Evolutionary conservation across 2,797 vertebrate genomes (phyloP).

Genomic region (Ctenosaura bakeri): DNA sequence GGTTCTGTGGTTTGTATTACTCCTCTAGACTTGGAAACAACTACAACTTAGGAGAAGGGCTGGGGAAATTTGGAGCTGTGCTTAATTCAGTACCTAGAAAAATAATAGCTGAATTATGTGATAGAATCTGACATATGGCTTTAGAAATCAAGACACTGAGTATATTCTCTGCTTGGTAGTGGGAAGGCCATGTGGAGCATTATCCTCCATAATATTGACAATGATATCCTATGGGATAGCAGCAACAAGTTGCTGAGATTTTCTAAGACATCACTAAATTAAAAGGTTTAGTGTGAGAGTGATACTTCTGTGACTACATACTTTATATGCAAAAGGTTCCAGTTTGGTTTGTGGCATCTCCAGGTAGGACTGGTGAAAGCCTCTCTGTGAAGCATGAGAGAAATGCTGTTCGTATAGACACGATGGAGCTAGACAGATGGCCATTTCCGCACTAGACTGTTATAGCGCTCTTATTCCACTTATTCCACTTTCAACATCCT

Average conservation of each 20-base stretch:
- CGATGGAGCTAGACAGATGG: background rate
- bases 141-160: background rate
- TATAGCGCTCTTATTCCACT: no score
- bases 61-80: fast-evolving
- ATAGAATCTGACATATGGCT: background rate
- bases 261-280: background rate
- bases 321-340: background rate
- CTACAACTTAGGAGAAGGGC: background rate
- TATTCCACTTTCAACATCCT: no score
- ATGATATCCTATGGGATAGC: background rate
- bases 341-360: background rate
- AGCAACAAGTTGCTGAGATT: background rate
- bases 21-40: background rate
- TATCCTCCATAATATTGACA: background rate
- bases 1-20: background rate
- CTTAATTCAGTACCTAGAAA: fast-evolving
- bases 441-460: no score
- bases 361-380: background rate
- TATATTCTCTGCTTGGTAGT: background rate
- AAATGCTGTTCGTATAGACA: background rate
- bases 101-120: background rate
- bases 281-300: background rate
- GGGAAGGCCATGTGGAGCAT: background rate
- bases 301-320: background rate
- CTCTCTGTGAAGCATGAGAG: background rate